Conservation (phyloP, 2,113 vertebrate genomes). For the Chlamydotis undulata region DNA sequence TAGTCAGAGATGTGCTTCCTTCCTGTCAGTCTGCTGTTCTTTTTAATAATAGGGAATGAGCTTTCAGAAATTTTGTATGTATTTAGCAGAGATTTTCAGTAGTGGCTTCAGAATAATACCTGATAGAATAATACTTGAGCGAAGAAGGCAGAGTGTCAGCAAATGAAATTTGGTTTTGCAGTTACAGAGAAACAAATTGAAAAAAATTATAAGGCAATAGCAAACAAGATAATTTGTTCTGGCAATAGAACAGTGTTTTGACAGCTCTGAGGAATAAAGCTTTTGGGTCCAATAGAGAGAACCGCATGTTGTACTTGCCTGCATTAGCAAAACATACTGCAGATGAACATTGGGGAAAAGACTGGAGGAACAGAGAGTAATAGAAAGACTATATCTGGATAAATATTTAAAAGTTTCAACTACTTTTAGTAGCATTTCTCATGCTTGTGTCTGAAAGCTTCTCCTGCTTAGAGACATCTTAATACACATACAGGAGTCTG, state of each 20-base stretch:
- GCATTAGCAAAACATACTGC: background rate
- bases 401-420: background rate
- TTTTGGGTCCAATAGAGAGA: conserved; percentile 29
- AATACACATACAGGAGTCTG: background rate
- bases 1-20: background rate
- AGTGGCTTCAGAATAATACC: conserved; percentile 8
- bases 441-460: background rate
- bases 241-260: conserved; percentile 50
- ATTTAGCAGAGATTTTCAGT: conserved; percentile 19
- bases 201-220: conserved; percentile 39
- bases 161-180: conserved; percentile 51
- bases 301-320: background rate
- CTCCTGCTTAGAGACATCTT: background rate
- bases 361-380: background rate
- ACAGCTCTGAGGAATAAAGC: conserved; percentile 42
- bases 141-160: conserved; percentile 14
- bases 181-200: conserved; percentile 59
- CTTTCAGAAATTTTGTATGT: conserved; percentile 10
- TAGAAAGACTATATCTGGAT: background rate
- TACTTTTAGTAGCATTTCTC: background rate
- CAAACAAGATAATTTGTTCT: conserved; percentile 63
- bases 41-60: background rate
- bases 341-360: background rate
- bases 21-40: background rate
- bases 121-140: conserved; percentile 50